phyloP scores from a whole-genome alignment of 2,888 invertebrate genomes.

The Leptopterna dolabrata region DNA sequence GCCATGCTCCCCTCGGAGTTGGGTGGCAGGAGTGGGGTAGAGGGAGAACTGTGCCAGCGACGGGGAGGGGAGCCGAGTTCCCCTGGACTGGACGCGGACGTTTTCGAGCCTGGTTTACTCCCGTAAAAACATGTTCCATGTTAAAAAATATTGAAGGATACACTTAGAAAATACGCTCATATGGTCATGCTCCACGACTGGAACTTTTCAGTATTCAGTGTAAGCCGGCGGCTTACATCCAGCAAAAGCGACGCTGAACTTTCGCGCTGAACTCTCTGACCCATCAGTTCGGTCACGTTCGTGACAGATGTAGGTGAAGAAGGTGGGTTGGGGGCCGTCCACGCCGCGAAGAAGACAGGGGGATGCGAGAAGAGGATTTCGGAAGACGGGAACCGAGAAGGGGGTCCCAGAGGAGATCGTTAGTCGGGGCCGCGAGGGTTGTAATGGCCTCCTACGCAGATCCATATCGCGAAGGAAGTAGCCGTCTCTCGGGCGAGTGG shows the following conservation, averaged over 20 bases:
- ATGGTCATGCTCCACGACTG: no score
- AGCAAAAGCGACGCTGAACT: not conserved
- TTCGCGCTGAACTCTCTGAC: not conserved
- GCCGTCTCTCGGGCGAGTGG: constrained; percentile 30
- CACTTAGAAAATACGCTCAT: no score
- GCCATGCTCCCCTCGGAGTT: no score
- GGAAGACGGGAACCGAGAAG: not conserved
- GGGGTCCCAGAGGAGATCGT: constrained; percentile 12
- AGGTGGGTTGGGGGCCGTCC: not conserved
- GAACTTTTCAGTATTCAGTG: no score
- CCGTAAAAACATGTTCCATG: no score
- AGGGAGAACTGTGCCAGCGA: no score
- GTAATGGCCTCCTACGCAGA: constrained; percentile 54
- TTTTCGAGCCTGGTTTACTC: no score
- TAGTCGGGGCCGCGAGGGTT: constrained; percentile 46
- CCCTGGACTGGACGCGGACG: no score
- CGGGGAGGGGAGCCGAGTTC: no score
- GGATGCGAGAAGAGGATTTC: not conserved
- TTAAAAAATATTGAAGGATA: no score
- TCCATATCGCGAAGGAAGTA: constrained; percentile 53
- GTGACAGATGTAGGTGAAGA: constrained; percentile 23
- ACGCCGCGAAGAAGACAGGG: not conserved
- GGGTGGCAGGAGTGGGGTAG: no score
- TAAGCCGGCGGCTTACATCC: no score
- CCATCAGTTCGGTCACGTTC: not conserved